A percentile compares a stretch with the other conserved stretches of the same genome.
These are phyloP conservation scores for Microctenopoma steveboyesi DNA, from an alignment of 2,797 vertebrate genomes.

Conservation along the genomic window DNA sequence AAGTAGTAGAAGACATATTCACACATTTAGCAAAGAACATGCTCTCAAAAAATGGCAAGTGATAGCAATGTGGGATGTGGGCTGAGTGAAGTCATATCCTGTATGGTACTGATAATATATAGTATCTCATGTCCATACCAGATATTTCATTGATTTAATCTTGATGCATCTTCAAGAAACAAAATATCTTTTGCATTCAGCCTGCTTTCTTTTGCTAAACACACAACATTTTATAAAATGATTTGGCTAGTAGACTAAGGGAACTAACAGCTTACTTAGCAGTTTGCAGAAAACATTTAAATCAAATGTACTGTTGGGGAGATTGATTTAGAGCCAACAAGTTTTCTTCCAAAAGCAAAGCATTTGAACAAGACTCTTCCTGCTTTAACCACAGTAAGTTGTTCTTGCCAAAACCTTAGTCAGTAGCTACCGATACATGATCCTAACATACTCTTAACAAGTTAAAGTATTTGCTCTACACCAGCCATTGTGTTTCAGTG, in stretches of 20 bases:
- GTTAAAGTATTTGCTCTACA: conserved; percentile 21
- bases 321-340: conserved; percentile 45
- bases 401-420: conserved; percentile 43
- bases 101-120: conserved; percentile 18
- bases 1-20: conserved; percentile 7
- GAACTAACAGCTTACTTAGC: conserved; percentile 34
- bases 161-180: conserved; percentile 10
- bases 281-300: conserved; percentile 19
- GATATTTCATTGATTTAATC: conserved; percentile 26
- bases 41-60: conserved; percentile 25
- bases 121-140: conserved; percentile 10
- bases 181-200: background rate
- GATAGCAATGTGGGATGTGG: conserved; percentile 6
- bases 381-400: conserved; percentile 35
- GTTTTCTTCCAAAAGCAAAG: conserved; percentile 37
- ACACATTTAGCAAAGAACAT: conserved; percentile 15
- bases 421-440: conserved; percentile 20
- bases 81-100: conserved; percentile 23
- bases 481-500: conserved; percentile 5
- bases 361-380: conserved; percentile 32
- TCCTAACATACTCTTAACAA: conserved; percentile 5
- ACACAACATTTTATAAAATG: conserved; percentile 21
- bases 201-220: conserved; percentile 1
- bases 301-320: conserved; percentile 28
- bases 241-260: background rate